Evolutionary conservation across 2,797 vertebrate genomes (phyloP), one percentile per base, ranked within the genome.

Genomic region (Dallia pectoralis): DNA sequence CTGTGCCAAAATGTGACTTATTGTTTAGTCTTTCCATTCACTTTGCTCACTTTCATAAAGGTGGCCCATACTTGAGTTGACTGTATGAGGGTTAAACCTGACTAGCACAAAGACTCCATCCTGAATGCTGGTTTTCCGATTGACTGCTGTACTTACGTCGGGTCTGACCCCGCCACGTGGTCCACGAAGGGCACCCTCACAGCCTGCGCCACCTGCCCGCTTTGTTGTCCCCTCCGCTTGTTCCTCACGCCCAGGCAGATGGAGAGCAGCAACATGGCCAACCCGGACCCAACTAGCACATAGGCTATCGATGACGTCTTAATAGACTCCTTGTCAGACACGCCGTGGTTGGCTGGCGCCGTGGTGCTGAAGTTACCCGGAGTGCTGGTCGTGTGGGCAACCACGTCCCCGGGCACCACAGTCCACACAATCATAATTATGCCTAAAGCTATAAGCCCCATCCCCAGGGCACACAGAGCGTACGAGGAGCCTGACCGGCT

Each of bases 401-500:
- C 40, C 14, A 22, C 11, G 25, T 59, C 53, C 53, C 22, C 11
- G 0, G 97, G 97, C 12, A 97, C 95, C 48, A 98, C 87, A 74
- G 94, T 97, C 97, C 97, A 99, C 69, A 98, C 93, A 0, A 97
- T 97, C 97, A 99, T 97, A 81, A 99, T 93, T 27, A 97, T 86
- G 11, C 97, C 97, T 0, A 99, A 93, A 2, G 96, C 93, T 0
- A 98, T 90, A 87, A 99, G 94, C 0, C 97, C 97, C 72, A 98
- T 88, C 61, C 96, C 97, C 19, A 99, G 94, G 8, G 97, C 96
- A 0, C 96, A 97, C 78, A 99, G 93, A 0, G 97, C 97, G 0
- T 98, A 99, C 89, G 97, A 95, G 0, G 95, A 94, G 0, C 96
- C 95, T 0, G 92, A 95, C 22, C 93, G 61, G 8, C 84, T 86